A percentile compares a stretch with the other conserved stretches of the same genome.
Conservation (phyloP, 2,797 vertebrate species). For the Morelia viridis region DNA sequence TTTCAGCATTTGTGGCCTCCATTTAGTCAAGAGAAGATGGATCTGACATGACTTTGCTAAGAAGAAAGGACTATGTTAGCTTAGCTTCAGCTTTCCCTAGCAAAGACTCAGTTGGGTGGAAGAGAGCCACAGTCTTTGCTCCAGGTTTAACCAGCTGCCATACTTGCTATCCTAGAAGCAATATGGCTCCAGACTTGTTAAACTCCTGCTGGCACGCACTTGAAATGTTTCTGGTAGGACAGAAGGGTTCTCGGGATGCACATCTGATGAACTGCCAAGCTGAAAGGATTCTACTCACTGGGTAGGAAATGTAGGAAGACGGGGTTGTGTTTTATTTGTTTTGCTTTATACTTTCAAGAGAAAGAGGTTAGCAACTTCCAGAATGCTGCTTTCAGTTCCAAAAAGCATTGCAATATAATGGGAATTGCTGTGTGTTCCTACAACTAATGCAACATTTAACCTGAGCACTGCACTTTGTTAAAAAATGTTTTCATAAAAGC, state of each 20-base stretch:
- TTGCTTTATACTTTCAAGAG: conserved; percentile 1
- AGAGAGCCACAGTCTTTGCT: conserved; percentile 62
- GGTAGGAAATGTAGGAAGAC: conserved; percentile 43
- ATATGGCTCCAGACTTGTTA: conserved; percentile 59
- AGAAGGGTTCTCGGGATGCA: conserved; percentile 58
- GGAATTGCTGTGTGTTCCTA: conserved; percentile 55
- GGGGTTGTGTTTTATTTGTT: conserved; percentile 15
- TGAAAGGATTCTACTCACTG: conserved; percentile 53
- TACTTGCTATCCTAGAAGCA: conserved; percentile 68
- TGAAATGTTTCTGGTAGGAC: conserved; percentile 62
- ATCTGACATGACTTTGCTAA: conserved; percentile 49
- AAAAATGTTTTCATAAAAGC: conserved; percentile 32
- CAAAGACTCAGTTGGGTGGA: conserved; percentile 44
- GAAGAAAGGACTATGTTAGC: conserved; percentile 48
- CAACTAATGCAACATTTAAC: conserved; percentile 46
- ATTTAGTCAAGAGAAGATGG: conserved; percentile 65
- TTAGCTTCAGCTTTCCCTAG: conserved; percentile 43
- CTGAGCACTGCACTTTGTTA: conserved; percentile 39
- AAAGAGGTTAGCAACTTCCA: conserved; percentile 48
- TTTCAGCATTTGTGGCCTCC: conserved; percentile 64
- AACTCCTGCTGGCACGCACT: conserved; percentile 62
- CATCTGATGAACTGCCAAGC: conserved; percentile 52
- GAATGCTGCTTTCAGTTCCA: conserved; percentile 60
- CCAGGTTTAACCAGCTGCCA: conserved; percentile 67
- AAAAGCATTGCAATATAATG: conserved; percentile 42